Percentiles rank a stretch among this genome's conserved stretches.
phyloP scores from a whole-genome alignment of 1,140 invertebrate species.

The Halictus rubicundus region DNA sequence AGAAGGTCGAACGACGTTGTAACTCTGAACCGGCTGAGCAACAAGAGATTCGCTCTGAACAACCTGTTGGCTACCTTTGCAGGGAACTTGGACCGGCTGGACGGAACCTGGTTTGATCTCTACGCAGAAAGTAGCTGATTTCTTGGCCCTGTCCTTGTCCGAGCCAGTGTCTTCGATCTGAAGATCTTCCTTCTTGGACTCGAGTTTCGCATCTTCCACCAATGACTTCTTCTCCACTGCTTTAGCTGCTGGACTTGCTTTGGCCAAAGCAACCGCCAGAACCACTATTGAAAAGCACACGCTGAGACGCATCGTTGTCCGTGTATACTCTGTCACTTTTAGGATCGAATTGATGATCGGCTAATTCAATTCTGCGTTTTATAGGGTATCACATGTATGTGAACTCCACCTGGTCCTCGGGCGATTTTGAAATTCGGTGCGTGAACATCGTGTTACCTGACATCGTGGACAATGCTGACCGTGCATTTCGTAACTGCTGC shows the following conservation, averaged over 20 bases:
- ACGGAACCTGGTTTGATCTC: conserved; percentile 14
- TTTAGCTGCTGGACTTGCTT: conserved; percentile 25
- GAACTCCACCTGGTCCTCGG: not conserved
- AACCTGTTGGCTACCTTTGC: not conserved
- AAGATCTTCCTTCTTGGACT: not conserved
- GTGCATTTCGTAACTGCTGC: not conserved
- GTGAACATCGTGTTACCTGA: not conserved
- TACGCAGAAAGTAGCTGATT: conserved; percentile 41
- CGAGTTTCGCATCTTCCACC: not conserved
- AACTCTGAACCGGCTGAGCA: conserved; percentile 3
- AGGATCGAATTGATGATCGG: not conserved
- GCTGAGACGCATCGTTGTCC: conserved; percentile 27
- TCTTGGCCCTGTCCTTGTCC: conserved; percentile 52
- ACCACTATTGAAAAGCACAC: conserved; percentile 4
- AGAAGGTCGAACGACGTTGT: not conserved
- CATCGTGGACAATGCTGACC: not conserved
- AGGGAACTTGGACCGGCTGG: not conserved
- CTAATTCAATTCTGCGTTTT: conserved; percentile 19
- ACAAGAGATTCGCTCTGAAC: not conserved
- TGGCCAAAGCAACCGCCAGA: conserved; percentile 13
- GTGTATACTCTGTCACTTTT: not conserved
- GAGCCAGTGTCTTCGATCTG: conserved; percentile 19
- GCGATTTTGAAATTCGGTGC: not conserved
- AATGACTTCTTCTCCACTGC: conserved; percentile 35
- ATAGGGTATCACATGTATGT: not conserved